Conservation (phyloP, 2,113 vertebrate species). For the Ameiurus melas region DNA sequence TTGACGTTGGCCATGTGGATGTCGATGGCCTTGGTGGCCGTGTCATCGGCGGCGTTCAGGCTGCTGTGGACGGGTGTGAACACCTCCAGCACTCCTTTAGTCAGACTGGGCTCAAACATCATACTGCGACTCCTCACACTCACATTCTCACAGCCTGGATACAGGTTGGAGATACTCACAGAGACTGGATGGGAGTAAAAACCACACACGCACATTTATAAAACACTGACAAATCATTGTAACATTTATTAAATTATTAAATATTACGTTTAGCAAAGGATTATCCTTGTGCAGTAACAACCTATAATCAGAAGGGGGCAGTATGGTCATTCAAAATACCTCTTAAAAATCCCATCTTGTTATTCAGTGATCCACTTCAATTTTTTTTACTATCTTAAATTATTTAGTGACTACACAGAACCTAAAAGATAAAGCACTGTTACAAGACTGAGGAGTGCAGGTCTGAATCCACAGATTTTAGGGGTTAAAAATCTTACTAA, state of each 20-base stretch:
- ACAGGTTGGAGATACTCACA: constrained; percentile 92
- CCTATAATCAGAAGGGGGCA: constrained; percentile 19
- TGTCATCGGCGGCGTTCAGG: constrained; percentile 79
- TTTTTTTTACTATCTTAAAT: too few species aligned
- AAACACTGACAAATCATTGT: not conserved
- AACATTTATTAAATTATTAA: not conserved
- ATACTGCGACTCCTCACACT: constrained; percentile 96
- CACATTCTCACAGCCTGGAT: constrained; percentile 96
- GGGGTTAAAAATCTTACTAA: not conserved
- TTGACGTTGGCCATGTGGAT: constrained; percentile 84
- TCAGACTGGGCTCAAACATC: constrained; percentile 98
- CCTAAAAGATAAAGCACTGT: too few species aligned
- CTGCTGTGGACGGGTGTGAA: constrained; percentile 81
- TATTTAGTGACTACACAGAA: not conserved
- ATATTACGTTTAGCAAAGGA: not conserved
- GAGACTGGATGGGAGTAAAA: constrained; percentile 75
- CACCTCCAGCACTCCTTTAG: constrained; percentile 92
- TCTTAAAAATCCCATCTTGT: not conserved
- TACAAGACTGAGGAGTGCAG: not conserved
- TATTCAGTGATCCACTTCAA: not conserved
- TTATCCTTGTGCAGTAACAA: constrained; percentile 9
- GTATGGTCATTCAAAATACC: not conserved
- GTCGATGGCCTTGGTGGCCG: constrained; percentile 87
- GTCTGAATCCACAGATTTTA: not conserved
- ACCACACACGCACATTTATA: constrained; percentile 31